Percentiles rank a stretch among this genome's conserved stretches.
These are phyloP conservation scores for Oxytorus armatus DNA, from an alignment of 2,888 invertebrate genomes.

Conservation along the genomic window DNA sequence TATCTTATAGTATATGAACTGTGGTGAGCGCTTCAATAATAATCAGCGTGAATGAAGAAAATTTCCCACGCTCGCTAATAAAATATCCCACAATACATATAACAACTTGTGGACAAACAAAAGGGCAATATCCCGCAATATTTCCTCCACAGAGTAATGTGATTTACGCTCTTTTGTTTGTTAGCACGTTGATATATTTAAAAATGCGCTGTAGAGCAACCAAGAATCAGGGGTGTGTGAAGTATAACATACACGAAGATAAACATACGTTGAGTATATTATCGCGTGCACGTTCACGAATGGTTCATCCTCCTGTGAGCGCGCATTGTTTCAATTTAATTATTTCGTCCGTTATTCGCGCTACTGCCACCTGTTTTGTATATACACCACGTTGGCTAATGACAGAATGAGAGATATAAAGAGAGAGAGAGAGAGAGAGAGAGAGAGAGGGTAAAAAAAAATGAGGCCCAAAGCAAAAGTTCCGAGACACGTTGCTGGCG, in stretches of 20 bases:
- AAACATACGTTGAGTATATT: constrained; percentile 14
- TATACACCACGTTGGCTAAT: constrained; percentile 10
- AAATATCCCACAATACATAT: constrained; percentile 1
- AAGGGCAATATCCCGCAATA: neutral
- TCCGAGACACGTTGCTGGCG: constrained; percentile 1
- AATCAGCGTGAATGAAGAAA: constrained; percentile 30
- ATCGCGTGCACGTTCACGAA: constrained; percentile 9
- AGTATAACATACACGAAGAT: constrained; percentile 10
- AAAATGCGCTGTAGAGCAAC: constrained; percentile 9
- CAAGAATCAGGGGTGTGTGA: constrained; percentile 22
- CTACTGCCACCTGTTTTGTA: constrained; percentile 19
- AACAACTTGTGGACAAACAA: no score
- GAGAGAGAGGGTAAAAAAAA: neutral
- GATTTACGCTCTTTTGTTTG: neutral
- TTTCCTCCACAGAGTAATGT: no score
- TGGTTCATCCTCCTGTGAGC: constrained; percentile 31
- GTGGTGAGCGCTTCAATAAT: constrained; percentile 14
- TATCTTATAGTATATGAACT: constrained; percentile 5
- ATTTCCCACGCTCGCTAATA: constrained; percentile 56
- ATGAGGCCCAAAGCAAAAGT: constrained; percentile 23
- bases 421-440: no score
- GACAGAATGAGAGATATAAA: constrained; percentile 3
- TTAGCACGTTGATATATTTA: neutral
- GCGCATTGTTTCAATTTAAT: constrained; percentile 61
- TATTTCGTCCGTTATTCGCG: constrained; percentile 64